A percentile compares a stretch with the other conserved stretches of the same genome.
phyloP scores from a whole-genome alignment of 2,113 vertebrate genomes.

The Tringa solitaria region DNA sequence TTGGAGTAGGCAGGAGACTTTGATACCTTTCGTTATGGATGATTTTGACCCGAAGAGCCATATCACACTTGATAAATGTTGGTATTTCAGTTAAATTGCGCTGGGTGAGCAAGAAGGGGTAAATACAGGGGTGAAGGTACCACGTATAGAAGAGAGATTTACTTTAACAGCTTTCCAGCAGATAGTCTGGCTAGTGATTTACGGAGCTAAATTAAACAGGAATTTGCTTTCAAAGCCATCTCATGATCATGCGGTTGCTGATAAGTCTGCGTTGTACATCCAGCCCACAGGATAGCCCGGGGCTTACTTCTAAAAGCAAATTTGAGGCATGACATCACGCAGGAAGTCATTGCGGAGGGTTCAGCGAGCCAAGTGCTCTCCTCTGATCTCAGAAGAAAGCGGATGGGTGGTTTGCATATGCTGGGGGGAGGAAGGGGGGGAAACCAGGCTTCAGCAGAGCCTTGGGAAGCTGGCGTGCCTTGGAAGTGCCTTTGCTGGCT shows the following conservation, averaged over 20 bases:
- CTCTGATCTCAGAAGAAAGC: conserved; percentile 38
- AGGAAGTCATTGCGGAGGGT: background rate
- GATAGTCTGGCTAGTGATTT: background rate
- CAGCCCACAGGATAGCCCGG: background rate
- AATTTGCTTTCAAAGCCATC: conserved; percentile 25
- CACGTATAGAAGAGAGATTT: background rate
- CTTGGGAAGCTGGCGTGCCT: fast-evolving
- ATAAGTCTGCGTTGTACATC: background rate
- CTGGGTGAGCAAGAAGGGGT: background rate
- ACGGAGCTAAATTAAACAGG: background rate
- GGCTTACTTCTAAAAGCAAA: conserved; percentile 11
- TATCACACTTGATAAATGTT: background rate
- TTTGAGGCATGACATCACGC: conserved; percentile 42
- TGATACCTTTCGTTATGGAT: background rate
- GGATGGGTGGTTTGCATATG: conserved; percentile 5
- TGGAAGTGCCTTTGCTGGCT: background rate
- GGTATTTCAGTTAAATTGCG: background rate
- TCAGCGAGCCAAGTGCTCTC: background rate
- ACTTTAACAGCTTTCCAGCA: background rate
- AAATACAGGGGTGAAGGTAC: background rate
- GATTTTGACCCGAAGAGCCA: background rate
- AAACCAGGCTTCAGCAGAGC: background rate
- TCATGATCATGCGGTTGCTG: background rate
- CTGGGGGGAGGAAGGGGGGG: background rate
- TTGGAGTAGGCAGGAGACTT: background rate